Base-by-base conservation (phyloP, 2,113 vertebrate species). In the Cololabis saira region DNA sequence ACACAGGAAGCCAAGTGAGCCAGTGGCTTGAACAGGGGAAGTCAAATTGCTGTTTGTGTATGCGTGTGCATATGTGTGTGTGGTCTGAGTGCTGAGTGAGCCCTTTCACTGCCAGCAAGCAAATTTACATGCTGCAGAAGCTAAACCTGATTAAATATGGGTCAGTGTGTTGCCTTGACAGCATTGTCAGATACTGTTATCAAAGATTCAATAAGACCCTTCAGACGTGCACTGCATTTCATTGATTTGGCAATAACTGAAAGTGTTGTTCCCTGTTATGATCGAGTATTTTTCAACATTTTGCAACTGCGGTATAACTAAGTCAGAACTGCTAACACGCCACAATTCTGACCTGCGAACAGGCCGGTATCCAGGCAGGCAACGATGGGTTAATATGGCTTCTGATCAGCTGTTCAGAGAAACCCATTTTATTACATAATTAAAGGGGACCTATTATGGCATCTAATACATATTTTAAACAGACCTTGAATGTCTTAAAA, bases 21-120 rank as follows among this genome's bases (percentile, higher is more conserved):
- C 85, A 80, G 86, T 70, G 80, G 87, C 85, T 57, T 72, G 57
- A 75, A 72, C 71, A 74, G 81, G 89, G 90, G 92, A 93, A 92
- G 90, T 79, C 67, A 71, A 33, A 86, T 74, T 14, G 52, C 69
- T 77, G 37, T 71, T 76, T 52, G 42, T 52, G 69, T 64, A 59
- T 57, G 56, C 58, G 61, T 59, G 76, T 67, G 68, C 57, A 56
- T 60, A 61, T 69, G 80, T 75, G 69, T 77, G 75, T 84, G 83
- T 84, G 80, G 81, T 83, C 63, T 69, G 51, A 59, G 66, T 80
- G 85, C 87, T 89, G 87, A 86, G 68, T 81, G 74, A 77, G 70
- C 24, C 67, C 78, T 84, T 76, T 78, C 67, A 76, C 74, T 75
- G 45, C 18, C 51, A 66, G 54, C 51, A 18, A 63, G 67, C 55